phyloP scores from a whole-genome alignment of 2,113 vertebrate species.

The Bufo gargarizans region DNA sequence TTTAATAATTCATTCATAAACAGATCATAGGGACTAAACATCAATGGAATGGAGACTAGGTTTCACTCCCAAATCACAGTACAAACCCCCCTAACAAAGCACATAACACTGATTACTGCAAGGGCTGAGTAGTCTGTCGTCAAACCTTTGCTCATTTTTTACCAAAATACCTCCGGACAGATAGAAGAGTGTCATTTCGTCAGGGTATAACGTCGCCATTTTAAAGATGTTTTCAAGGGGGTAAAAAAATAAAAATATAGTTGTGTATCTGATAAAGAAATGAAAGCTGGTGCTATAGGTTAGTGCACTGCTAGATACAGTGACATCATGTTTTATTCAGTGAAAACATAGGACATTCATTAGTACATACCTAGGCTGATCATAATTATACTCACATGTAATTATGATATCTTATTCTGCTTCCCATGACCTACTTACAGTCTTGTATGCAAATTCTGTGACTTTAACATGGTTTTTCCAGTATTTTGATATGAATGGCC shows the following conservation, averaged over 20 bases:
- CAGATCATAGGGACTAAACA: constrained; percentile 21
- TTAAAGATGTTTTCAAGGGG: neutral
- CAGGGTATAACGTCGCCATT: neutral
- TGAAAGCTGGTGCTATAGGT: neutral
- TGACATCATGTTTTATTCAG: too few relatives aligned
- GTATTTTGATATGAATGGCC: too few relatives aligned
- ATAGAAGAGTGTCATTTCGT: neutral
- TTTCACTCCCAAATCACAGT: constrained; percentile 3
- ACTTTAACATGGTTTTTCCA: neutral
- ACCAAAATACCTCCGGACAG: neutral
- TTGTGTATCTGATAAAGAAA: neutral
- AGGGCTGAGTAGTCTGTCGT: neutral
- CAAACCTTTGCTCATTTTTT: neutral
- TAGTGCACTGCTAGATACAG: too few relatives aligned
- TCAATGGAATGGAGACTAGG: constrained; percentile 10
- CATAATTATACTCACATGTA: neutral
- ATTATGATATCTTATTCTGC: neutral
- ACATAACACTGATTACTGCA: neutral
- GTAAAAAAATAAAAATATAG: neutral
- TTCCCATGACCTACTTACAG: neutral
- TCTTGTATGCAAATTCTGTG: neutral
- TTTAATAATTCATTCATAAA: constrained; percentile 20
- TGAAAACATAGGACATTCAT: too few relatives aligned
- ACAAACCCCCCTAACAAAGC: neutral
- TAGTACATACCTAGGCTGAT: neutral